phyloP scores from a whole-genome alignment of 2,797 vertebrate genomes.

The Sebastes itinus region DNA sequence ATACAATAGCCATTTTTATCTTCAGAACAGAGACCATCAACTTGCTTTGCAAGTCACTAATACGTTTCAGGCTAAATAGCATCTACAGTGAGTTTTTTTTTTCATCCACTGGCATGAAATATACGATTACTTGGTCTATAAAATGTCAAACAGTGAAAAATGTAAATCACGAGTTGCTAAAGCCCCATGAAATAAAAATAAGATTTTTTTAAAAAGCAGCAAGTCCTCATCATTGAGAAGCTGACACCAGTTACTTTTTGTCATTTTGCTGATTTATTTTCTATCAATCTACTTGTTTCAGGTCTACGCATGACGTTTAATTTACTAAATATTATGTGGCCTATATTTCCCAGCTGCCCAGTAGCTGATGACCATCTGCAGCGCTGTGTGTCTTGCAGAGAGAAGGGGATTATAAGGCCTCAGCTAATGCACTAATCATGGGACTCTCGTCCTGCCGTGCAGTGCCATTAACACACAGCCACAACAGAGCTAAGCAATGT shows the following conservation, averaged over 20 bases:
- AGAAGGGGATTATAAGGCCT: slow-evolving; percentile 64
- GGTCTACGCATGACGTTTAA: neutral
- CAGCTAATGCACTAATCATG: slow-evolving; percentile 48
- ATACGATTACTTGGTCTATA: neutral
- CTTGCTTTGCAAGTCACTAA: neutral
- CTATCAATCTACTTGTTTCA: neutral
- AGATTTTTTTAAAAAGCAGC: neutral
- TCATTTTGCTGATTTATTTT: neutral
- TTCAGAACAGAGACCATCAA: neutral
- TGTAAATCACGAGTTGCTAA: neutral
- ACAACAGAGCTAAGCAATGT: slow-evolving; percentile 10
- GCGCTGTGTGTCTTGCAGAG: slow-evolving; percentile 5
- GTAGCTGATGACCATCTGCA: slow-evolving; percentile 35
- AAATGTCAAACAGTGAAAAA: neutral
- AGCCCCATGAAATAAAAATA: neutral
- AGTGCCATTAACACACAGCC: neutral
- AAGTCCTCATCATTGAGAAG: neutral
- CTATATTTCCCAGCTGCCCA: slow-evolving; percentile 56
- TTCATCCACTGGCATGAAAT: neutral
- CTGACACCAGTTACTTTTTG: neutral
- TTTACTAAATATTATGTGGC: neutral
- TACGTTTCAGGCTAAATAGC: neutral
- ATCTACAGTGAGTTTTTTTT: neutral
- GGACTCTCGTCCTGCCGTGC: slow-evolving; percentile 4
- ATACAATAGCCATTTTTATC: neutral